Base-by-base conservation (phyloP, 2,113 vertebrate genomes). In the Pseudopipra pipra region DNA sequence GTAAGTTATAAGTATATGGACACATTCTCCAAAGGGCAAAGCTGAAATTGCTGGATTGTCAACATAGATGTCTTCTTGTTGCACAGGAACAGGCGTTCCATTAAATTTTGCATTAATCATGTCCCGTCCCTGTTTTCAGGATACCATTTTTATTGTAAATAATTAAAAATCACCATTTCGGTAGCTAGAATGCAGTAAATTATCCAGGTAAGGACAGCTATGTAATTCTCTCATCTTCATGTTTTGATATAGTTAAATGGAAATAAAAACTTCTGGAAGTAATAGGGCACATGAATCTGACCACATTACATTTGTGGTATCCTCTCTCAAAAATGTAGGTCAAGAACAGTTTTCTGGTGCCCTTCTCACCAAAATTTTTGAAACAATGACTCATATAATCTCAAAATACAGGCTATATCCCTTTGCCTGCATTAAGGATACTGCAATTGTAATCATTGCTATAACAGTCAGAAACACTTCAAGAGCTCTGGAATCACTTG, bases 351-450 rank as follows among this genome's bases (percentile, higher is more conserved):
- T 73, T 41, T 30, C 87, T 72, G 52, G 56, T 85, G 80, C n/a
- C 58, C 62, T 91, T 47, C 65, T 68, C 79, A 90, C 24, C 52
- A 70, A 83, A 72, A 90, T 70, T 92, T 83, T 6, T 6, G 83
- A 80, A 95, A 84, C 31, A 86, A 51, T 79, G 43, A 90, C 68
- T 95, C 90, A 52, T 25, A 65, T 3, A 21, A 21, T 75, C 59
- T 27, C 41, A 68, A 79, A 93, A 89, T 83, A 78, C 12, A 72
- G 70, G 54, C 49, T 44, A 78, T 12, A 61, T 5, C 35, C 43
- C 35, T 90, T 66, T 41, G 68, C 31, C 56, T 58, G n/a, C 31
- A 52, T 23, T 20, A 82, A 90, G 8, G n/a, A 61, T 4, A 72
- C 66, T 55, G 46, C 70, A 87, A 52, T 12, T 61, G 35, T 37